Evolutionary conservation across 2,113 vertebrate genomes (phyloP).

Genomic region (Arvicanthis niloticus): DNA sequence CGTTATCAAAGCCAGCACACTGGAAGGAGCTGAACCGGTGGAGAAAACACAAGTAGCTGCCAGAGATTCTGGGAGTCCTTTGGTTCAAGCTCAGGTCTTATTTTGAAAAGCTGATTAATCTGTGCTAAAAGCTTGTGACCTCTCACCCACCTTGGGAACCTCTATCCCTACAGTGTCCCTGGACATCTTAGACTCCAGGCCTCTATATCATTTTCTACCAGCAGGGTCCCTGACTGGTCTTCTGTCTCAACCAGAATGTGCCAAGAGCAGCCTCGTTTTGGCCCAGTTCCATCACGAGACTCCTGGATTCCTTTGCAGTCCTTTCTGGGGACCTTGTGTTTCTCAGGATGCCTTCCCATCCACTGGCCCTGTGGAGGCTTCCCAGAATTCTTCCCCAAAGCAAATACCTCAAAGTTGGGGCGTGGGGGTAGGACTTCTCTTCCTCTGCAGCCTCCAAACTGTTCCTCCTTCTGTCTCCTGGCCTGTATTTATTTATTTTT

Average conservation of each 20-base stretch:
- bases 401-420: background rate
- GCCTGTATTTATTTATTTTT: background rate
- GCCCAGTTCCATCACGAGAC: background rate
- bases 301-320: background rate
- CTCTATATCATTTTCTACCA: background rate
- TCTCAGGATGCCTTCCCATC: background rate
- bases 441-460: background rate
- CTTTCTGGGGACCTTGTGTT: background rate
- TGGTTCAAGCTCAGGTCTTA: background rate
- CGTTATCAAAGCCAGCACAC: background rate
- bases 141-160: background rate
- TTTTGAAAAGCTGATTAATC: background rate
- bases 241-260: background rate
- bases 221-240: background rate
- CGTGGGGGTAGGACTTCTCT: fast-evolving
- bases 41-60: background rate
- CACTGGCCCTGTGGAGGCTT: background rate
- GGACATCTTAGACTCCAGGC: background rate
- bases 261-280: background rate
- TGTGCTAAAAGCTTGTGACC: background rate
- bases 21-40: background rate
- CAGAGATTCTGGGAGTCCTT: background rate
- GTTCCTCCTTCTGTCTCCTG: background rate
- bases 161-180: background rate
- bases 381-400: background rate